Conservation (phyloP, 2,113 vertebrate genomes). For the Lichenostomus cassidix region DNA sequence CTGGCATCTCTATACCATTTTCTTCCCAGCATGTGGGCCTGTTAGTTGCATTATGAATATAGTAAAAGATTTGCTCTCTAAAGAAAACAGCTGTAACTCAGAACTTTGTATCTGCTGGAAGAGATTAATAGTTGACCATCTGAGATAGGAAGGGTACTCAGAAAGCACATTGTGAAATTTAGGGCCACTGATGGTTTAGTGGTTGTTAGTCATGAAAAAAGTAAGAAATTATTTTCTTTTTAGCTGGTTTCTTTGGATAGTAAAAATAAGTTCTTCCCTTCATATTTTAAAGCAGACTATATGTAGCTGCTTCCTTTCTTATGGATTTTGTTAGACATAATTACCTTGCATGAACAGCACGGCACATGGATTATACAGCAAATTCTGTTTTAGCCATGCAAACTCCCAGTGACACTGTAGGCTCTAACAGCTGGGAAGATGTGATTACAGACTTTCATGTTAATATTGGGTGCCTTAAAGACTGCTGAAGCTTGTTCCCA, state of each 20-base stretch:
- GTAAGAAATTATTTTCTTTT: background rate
- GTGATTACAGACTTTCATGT: slow-evolving; percentile 51
- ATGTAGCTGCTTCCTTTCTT: slow-evolving; percentile 9
- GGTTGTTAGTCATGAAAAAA: background rate
- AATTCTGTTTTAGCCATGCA: slow-evolving; percentile 50
- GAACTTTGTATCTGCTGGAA: background rate
- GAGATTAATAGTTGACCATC: background rate
- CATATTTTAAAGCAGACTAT: slow-evolving; percentile 10
- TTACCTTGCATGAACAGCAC: slow-evolving; percentile 40
- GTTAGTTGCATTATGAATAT: background rate
- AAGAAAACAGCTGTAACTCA: background rate
- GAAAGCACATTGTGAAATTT: background rate
- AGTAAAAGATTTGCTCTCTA: background rate
- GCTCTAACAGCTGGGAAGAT: slow-evolving; percentile 54
- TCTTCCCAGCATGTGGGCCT: background rate
- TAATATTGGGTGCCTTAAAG: slow-evolving; percentile 39
- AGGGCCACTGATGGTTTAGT: background rate
- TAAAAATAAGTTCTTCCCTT: background rate
- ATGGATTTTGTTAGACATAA: slow-evolving; percentile 46
- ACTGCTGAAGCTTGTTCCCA: background rate
- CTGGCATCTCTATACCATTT: background rate
- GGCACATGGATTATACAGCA: slow-evolving; percentile 40
- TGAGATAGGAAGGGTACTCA: background rate
- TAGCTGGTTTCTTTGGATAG: background rate
- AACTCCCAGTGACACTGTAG: slow-evolving; percentile 41